phyloP scores from a whole-genome alignment of 2,797 vertebrate species.

The Amblyopsis hoosieri region DNA sequence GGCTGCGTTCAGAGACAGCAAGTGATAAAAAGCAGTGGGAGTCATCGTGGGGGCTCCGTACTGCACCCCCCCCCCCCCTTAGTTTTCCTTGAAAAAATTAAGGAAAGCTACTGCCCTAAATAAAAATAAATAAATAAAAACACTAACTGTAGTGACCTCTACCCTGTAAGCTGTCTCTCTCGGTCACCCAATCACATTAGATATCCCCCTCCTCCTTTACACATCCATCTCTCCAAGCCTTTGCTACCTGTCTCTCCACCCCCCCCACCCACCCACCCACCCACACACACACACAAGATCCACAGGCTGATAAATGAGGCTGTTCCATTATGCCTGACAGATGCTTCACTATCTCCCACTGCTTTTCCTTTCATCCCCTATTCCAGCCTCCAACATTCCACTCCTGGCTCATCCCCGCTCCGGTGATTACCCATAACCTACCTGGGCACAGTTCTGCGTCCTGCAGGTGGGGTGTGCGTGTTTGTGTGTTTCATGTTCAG shows the following conservation, averaged over 20 bases:
- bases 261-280: conserved; percentile 39
- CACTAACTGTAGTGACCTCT: conserved; percentile 29
- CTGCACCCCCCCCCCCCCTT: too few species aligned
- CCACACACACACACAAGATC: conserved; percentile 38
- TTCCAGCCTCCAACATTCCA: conserved; percentile 43
- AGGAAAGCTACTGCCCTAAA: too few species aligned
- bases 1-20: conserved; percentile 1
- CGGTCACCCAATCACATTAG: conserved; percentile 50
- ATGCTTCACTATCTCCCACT: conserved; percentile 33
- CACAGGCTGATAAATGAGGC: conserved; percentile 67
- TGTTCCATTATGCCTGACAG: conserved; percentile 68
- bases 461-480: conserved; percentile 22
- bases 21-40: too few species aligned
- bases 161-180: conserved; percentile 57
- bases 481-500: conserved; percentile 45
- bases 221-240: conserved; percentile 42
- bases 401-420: conserved; percentile 54
- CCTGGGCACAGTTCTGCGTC: too few species aligned
- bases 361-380: conserved; percentile 27
- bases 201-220: conserved; percentile 33
- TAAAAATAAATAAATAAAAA: too few species aligned
- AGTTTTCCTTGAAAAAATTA: too few species aligned
- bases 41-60: too few species aligned
- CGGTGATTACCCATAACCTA: too few species aligned
- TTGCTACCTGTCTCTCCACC: conserved; percentile 23